Evolutionary conservation across 2,888 invertebrate genomes (phyloP).

Genomic region (Nebria brevicollis): DNA sequence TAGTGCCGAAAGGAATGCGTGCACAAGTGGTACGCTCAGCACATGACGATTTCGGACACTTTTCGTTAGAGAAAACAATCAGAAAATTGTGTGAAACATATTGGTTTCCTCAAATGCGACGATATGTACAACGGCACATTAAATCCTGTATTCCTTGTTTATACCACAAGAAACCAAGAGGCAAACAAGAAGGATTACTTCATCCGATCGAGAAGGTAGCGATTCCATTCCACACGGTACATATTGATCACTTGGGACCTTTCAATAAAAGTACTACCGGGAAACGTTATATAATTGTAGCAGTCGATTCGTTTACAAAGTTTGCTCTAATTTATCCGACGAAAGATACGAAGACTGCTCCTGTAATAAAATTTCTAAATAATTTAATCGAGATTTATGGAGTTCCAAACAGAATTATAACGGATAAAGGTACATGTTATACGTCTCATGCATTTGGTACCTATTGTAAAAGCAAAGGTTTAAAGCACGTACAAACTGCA

Average conservation of each 20-base stretch:
- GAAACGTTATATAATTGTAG: conserved; percentile 56
- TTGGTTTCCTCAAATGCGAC: conserved; percentile 59
- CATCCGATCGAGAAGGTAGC: conserved; percentile 59
- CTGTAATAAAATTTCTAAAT: conserved; percentile 51
- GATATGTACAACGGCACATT: conserved; percentile 59
- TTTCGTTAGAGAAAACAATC: conserved; percentile 56
- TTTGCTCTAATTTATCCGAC: conserved; percentile 55
- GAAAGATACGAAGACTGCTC: conserved; percentile 52
- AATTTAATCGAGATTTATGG: conserved; percentile 53
- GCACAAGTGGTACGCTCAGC: conserved; percentile 54
- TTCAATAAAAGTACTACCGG: conserved; percentile 55
- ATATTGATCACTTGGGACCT: conserved; percentile 61
- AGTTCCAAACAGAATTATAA: conserved; percentile 54
- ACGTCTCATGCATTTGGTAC: conserved; percentile 55
- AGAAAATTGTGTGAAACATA: conserved; percentile 55
- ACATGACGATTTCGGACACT: conserved; percentile 60
- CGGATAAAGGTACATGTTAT: conserved; percentile 58
- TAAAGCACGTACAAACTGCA: conserved; percentile 54
- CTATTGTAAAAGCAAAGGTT: conserved; percentile 54
- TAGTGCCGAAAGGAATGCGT: conserved; percentile 53
- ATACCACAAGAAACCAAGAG: conserved; percentile 54
- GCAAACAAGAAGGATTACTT: conserved; percentile 55
- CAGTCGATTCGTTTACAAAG: conserved; percentile 59
- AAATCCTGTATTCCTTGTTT: conserved; percentile 59
- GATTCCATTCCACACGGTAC: conserved; percentile 59